Percentiles rank a stretch among this genome's conserved stretches.
phyloP scores from a whole-genome alignment of 2,888 invertebrate species.

The Drosophila paracracens region DNA sequence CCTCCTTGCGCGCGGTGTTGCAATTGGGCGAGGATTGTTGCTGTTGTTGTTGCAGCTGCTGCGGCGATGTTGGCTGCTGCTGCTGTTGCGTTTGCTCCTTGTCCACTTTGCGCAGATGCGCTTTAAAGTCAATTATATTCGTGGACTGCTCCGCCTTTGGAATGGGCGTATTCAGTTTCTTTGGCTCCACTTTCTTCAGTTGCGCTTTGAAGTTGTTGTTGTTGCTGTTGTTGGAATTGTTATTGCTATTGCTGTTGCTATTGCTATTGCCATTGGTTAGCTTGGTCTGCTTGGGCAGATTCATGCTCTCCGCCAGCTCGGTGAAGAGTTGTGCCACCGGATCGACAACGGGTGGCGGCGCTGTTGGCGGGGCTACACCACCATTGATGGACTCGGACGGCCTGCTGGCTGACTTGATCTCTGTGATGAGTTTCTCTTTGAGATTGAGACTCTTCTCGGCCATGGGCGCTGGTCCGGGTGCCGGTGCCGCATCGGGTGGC shows the following conservation, averaged over 20 bases:
- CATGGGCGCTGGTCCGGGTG: neutral
- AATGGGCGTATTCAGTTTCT: slow-evolving; percentile 86
- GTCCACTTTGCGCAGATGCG: slow-evolving; percentile 92
- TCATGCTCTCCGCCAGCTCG: slow-evolving; percentile 93
- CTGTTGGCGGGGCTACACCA: slow-evolving; percentile 85
- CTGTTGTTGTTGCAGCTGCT: slow-evolving; percentile 42
- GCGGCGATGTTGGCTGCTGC: slow-evolving; percentile 28
- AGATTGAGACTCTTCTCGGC: slow-evolving; percentile 79
- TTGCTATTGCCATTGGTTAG: slow-evolving; percentile 74
- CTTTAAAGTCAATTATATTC: slow-evolving; percentile 93
- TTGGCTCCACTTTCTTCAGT: slow-evolving; percentile 90
- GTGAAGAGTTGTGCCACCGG: slow-evolving; percentile 93
- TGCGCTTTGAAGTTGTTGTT: slow-evolving; percentile 87
- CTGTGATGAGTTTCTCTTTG: slow-evolving; percentile 94
- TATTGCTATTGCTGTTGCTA: slow-evolving; percentile 69
- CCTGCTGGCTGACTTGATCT: slow-evolving; percentile 89
- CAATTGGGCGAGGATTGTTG: slow-evolving; percentile 55
- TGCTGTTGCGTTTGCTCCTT: slow-evolving; percentile 75
- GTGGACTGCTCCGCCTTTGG: slow-evolving; percentile 86
- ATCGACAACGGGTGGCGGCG: slow-evolving; percentile 86
- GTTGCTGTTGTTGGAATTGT: slow-evolving; percentile 19
- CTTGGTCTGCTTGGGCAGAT: slow-evolving; percentile 86
- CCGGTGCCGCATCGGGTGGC: slow-evolving; percentile 82
- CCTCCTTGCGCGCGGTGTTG: slow-evolving; percentile 57
- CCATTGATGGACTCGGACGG: slow-evolving; percentile 85